Percentiles rank a stretch among this genome's conserved stretches.
phyloP scores from a whole-genome alignment of 2,888 invertebrate species.

The Luffia ferchaultella region DNA sequence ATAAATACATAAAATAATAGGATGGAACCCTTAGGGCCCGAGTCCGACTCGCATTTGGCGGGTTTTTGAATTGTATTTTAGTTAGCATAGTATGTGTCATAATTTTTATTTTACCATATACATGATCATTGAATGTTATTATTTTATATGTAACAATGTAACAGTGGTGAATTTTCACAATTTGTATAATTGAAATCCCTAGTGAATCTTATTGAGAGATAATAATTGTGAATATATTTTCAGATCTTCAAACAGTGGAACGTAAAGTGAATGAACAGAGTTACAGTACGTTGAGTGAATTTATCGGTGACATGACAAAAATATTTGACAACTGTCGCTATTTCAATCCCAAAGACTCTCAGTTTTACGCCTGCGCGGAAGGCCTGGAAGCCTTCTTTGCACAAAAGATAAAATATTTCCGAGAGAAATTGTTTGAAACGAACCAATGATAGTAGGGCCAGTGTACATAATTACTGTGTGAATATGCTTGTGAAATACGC shows the following conservation, averaged over 20 bases:
- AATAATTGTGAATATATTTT: slow-evolving; percentile 17
- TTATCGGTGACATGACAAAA: slow-evolving; percentile 97
- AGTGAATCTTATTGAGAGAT: too few species aligned
- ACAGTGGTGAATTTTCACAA: too few species aligned
- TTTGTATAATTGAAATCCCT: too few species aligned
- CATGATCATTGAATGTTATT: too few species aligned
- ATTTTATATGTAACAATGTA: too few species aligned
- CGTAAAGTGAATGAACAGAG: slow-evolving; percentile 81
- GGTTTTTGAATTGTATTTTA: too few species aligned
- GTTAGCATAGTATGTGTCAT: too few species aligned
- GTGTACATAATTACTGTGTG: slow-evolving; percentile 30
- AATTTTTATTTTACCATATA: too few species aligned
- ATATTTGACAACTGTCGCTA: slow-evolving; percentile 99
- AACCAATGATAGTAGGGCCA: slow-evolving; percentile 52
- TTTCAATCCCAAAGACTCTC: slow-evolving; percentile 95
- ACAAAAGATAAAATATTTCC: slow-evolving; percentile 88
- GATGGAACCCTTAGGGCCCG: too few species aligned
- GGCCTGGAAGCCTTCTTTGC: slow-evolving; percentile 95
- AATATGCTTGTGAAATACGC: not conserved
- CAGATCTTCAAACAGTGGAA: slow-evolving; percentile 95
- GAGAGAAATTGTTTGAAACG: slow-evolving; percentile 81
- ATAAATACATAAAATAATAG: too few species aligned
- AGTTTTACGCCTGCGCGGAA: slow-evolving; percentile 96
- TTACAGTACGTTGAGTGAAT: slow-evolving; percentile 91
- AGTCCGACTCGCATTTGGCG: too few species aligned